Evolutionary conservation across 2,888 invertebrate genomes (phyloP).

Genomic region (Hedya salicella): DNA sequence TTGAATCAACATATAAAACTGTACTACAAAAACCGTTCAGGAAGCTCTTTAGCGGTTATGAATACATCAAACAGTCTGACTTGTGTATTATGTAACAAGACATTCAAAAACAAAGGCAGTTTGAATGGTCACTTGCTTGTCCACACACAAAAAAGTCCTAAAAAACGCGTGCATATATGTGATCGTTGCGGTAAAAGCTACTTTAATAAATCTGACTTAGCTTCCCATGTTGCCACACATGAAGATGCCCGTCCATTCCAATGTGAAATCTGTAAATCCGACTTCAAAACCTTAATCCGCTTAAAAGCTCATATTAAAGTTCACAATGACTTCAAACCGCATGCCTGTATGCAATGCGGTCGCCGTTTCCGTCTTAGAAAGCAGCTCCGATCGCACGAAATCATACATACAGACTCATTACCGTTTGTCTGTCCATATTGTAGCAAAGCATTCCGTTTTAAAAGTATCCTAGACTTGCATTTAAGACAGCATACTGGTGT

Average conservation of each 20-base stretch:
- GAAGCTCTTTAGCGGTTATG: constrained; percentile 49
- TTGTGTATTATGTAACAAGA: constrained; percentile 66
- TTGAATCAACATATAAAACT: constrained; percentile 56
- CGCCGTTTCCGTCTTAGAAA: constrained; percentile 59
- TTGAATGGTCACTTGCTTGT: constrained; percentile 81
- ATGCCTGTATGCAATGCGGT: constrained; percentile 64
- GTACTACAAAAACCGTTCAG: constrained; percentile 56
- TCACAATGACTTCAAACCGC: constrained; percentile 62
- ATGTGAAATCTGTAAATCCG: constrained; percentile 69
- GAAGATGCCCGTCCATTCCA: constrained; percentile 63
- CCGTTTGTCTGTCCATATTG: constrained; percentile 89
- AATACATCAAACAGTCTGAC: constrained; percentile 54
- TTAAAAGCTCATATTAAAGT: constrained; percentile 61
- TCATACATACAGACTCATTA: constrained; percentile 89
- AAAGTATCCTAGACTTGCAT: constrained; percentile 88
- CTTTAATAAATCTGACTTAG: constrained; percentile 59
- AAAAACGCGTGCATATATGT: constrained; percentile 64
- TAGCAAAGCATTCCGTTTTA: constrained; percentile 88
- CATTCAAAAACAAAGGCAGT: constrained; percentile 59
- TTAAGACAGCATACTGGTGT: constrained; percentile 87
- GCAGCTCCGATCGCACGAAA: constrained; percentile 86
- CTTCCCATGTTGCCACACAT: constrained; percentile 61
- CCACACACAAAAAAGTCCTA: constrained; percentile 73
- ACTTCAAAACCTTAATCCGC: constrained; percentile 60
- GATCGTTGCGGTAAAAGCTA: constrained; percentile 71